Conservation (phyloP, 2,113 vertebrate species). For the Rafetus swinhoei region DNA sequence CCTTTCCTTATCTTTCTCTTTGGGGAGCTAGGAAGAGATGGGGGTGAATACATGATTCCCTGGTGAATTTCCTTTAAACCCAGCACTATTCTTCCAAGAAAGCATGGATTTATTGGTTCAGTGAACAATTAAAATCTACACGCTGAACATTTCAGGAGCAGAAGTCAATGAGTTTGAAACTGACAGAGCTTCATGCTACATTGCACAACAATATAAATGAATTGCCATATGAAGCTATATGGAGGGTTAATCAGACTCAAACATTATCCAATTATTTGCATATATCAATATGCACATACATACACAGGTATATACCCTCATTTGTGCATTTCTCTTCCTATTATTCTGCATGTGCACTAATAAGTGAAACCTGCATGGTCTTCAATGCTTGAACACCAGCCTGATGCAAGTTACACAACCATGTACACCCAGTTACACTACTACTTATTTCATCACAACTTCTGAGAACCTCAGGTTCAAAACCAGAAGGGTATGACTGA, state of each 20-base stretch:
- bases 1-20: background rate
- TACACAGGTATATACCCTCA: no score
- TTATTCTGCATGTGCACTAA: background rate
- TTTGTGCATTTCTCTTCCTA: no score
- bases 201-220: background rate
- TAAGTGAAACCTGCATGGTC: background rate
- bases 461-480: background rate
- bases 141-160: background rate
- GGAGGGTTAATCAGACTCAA: no score
- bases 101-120: background rate
- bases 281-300: no score
- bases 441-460: background rate
- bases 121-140: background rate
- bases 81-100: slow-evolving; percentile 15
- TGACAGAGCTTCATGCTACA: background rate
- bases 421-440: background rate
- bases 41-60: slow-evolving; percentile 14
- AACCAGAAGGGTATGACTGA: background rate
- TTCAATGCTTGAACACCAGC: background rate
- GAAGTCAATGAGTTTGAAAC: background rate
- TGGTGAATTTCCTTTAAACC: slow-evolving; percentile 7
- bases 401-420: background rate
- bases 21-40: background rate
- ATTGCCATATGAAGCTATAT: rapidly evolving
- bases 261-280: background rate